Percentiles rank a stretch among this genome's conserved stretches.
Evolutionary conservation across 2,797 vertebrate genomes (phyloP).

Genomic region (Tragelaphus eurycerus): DNA sequence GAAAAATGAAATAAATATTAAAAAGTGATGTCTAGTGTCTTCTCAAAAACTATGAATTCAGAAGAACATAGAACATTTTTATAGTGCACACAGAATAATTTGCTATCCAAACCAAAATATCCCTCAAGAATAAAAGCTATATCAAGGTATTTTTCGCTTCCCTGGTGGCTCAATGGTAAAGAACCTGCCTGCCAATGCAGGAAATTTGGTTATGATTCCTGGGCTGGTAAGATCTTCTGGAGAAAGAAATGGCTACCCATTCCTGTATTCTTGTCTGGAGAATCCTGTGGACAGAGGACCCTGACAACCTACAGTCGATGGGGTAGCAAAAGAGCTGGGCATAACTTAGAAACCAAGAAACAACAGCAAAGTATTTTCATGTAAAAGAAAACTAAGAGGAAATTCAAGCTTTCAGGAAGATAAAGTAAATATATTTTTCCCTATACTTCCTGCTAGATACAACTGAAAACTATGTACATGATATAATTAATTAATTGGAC

Average conservation of each 20-base stretch:
- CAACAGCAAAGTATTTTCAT: background rate
- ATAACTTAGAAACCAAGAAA: background rate
- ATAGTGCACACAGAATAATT: background rate
- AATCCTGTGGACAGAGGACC: background rate
- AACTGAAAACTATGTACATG: background rate
- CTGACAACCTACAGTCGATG: background rate
- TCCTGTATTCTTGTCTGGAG: background rate
- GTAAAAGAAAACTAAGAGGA: background rate
- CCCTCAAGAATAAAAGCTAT: background rate
- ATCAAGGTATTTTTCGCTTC: background rate
- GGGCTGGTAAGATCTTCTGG: background rate
- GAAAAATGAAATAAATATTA: background rate
- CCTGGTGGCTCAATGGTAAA: background rate
- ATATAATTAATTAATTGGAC: background rate
- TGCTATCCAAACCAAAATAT: background rate
- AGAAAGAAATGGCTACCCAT: background rate
- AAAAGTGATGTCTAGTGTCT: background rate
- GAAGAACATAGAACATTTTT: background rate
- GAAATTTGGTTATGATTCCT: background rate
- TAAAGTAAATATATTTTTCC: background rate
- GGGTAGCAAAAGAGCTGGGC: background rate
- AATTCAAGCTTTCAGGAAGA: background rate
- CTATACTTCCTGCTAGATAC: background rate
- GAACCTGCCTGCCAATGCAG: background rate
- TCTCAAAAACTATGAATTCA: background rate